These are phyloP conservation scores for Festucalex cinctus DNA, from an alignment of 2,113 vertebrate species.

Conservation along the genomic window DNA sequence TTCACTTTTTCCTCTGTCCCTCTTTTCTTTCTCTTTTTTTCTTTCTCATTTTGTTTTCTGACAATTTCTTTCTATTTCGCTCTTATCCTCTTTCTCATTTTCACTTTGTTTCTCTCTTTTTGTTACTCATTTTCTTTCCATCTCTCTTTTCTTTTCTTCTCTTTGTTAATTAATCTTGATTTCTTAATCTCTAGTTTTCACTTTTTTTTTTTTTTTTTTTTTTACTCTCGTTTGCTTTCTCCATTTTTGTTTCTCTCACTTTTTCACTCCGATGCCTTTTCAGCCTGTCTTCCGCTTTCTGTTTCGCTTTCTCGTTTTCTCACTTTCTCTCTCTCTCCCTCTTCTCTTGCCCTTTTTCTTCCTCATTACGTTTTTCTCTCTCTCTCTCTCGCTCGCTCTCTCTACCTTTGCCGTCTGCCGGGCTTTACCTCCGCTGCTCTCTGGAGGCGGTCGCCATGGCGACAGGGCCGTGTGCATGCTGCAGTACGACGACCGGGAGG, in stretches of 20 bases:
- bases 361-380: slow-evolving; percentile 1
- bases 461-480: slow-evolving; percentile 71
- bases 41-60: too few species aligned
- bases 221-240: too few species aligned
- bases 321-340: slow-evolving; percentile 24
- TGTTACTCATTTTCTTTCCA: slow-evolving; percentile 14
- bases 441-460: slow-evolving; percentile 77
- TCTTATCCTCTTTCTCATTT: neutral
- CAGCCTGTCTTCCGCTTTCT: slow-evolving; percentile 8
- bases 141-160: neutral
- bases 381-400: neutral
- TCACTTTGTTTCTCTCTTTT: neutral
- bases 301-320: neutral
- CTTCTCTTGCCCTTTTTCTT: slow-evolving; percentile 13
- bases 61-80: neutral
- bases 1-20: too few species aligned
- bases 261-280: slow-evolving; percentile 5
- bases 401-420: slow-evolving; percentile 16
- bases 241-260: neutral
- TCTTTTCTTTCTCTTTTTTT: too few species aligned
- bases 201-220: too few species aligned
- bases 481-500: slow-evolving; percentile 67
- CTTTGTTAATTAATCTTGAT: neutral
- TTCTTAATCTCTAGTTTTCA: slow-evolving; percentile 2
- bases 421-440: slow-evolving; percentile 45